Evolutionary conservation across 2,797 vertebrate genomes (phyloP).

Genomic region (Sebastes cheni): DNA sequence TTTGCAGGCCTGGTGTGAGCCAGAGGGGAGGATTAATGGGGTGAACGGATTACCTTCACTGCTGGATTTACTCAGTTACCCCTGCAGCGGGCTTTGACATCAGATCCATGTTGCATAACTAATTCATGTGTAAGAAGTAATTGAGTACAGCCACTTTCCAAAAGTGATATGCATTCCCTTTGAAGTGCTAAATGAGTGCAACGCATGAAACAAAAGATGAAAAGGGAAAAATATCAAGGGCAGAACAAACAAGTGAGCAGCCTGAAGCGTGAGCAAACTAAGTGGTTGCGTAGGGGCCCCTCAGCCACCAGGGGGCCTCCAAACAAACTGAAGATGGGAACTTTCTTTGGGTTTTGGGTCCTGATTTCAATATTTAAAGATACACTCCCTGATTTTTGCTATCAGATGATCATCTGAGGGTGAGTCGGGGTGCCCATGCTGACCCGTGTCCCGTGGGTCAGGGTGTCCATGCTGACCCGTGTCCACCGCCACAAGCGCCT

Average conservation of each 20-base stretch:
- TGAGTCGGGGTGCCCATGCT: too few species aligned
- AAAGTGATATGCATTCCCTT: slow-evolving; percentile 29
- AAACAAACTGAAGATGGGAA: background rate
- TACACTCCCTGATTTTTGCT: background rate
- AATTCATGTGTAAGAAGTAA: slow-evolving; percentile 27
- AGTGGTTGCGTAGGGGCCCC: background rate
- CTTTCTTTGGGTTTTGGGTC: background rate
- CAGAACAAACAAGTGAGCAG: slow-evolving; percentile 42
- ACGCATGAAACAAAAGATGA: slow-evolving; percentile 45
- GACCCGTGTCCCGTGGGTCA: too few species aligned
- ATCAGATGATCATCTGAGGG: too few species aligned
- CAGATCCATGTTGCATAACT: background rate
- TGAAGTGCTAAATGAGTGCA: slow-evolving; percentile 41
- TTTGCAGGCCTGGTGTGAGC: slow-evolving; percentile 47
- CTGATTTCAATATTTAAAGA: slow-evolving; percentile 12
- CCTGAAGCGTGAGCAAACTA: background rate
- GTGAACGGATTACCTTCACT: background rate
- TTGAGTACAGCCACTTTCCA: slow-evolving; percentile 7
- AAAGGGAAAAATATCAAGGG: slow-evolving; percentile 41
- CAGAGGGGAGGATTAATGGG: background rate
- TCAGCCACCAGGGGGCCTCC: slow-evolving; percentile 16
- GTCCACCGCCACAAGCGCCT: too few species aligned
- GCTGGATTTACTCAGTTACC: slow-evolving; percentile 1
- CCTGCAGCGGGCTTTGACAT: slow-evolving; percentile 1
- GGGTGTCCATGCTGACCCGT: too few species aligned